Base-by-base conservation (phyloP, 1,140 invertebrate genomes). In the Aphaenogaster rudis region DNA sequence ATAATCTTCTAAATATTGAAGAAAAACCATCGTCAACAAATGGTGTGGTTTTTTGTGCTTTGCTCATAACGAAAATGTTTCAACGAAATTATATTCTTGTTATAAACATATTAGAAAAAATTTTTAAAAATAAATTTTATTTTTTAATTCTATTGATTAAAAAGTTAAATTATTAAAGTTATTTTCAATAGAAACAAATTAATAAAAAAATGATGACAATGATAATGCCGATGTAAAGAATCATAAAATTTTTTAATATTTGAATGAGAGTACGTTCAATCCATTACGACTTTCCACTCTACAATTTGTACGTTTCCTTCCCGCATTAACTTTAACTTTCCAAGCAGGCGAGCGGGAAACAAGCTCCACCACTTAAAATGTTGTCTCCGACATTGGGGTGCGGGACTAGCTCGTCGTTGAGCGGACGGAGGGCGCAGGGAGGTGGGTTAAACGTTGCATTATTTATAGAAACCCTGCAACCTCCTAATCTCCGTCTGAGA, bases 401-500 rank as follows among this genome's bases (percentile, higher is more conserved):
- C 48, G 69, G 13, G 80, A 76, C 54, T 67, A 52, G 78, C 63
- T 69, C 17, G 69, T 48, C 69, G 80, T 74, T 39, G 69, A 63
- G 28, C 36, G 50, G 61, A 57, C 15, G 59, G 54, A 36, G 13
- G 42, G 36, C 28, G 28, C 28, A 28, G 17, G 42, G 15, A 52
- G 57, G 45, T 33, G 69, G 74, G 87, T 86, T 88, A 86, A 88
- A 88, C 57, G 91, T 90, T 88, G 90, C 86, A 91, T 90, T 91
- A 91, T 91, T 91, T 91, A 91, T 91, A 91, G 90, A 91, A 91
- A 88, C 88, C 90, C 76, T 64, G 88, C 77, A 84, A 89, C 89
- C 88, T 91, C 80, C 90, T 91, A 91, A 91, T 91, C 90, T 78
- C 72, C 59, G 90, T 91, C 90, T 91, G 88, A 91, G 90, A 91